These are phyloP conservation scores for Sceloporus tristichus DNA, from an alignment of 2,113 vertebrate species.

Conservation along the genomic window DNA sequence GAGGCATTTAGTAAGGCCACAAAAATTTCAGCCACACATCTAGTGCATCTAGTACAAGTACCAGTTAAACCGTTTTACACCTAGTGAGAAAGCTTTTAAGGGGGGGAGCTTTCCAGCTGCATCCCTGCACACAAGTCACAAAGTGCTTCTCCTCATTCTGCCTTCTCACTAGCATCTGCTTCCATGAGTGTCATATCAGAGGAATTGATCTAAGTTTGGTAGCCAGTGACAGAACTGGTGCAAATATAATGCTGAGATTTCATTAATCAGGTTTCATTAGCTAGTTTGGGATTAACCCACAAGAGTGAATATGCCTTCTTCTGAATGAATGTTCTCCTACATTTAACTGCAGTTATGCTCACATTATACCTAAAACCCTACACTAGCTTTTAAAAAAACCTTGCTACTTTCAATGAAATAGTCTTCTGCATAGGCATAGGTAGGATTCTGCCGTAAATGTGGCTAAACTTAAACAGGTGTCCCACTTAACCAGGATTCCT, in stretches of 20 bases:
- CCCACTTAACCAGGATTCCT: background rate
- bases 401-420: background rate
- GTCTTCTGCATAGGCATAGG: background rate
- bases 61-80: conserved; percentile 4
- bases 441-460: too few species aligned
- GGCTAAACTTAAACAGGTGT: background rate
- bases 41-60: background rate
- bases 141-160: background rate
- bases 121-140: background rate
- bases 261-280: background rate
- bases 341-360: background rate
- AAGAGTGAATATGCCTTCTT: background rate
- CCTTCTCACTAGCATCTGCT: background rate
- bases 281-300: background rate
- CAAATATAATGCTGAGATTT: background rate
- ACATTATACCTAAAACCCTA: too few species aligned
- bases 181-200: background rate
- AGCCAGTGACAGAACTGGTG: background rate
- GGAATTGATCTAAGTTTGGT: background rate
- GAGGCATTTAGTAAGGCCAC: background rate
- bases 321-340: background rate
- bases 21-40: background rate
- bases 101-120: background rate
- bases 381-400: background rate
- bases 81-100: background rate